phyloP scores from a whole-genome alignment of 2,888 invertebrate species.

The Anarsia innoxiella region DNA sequence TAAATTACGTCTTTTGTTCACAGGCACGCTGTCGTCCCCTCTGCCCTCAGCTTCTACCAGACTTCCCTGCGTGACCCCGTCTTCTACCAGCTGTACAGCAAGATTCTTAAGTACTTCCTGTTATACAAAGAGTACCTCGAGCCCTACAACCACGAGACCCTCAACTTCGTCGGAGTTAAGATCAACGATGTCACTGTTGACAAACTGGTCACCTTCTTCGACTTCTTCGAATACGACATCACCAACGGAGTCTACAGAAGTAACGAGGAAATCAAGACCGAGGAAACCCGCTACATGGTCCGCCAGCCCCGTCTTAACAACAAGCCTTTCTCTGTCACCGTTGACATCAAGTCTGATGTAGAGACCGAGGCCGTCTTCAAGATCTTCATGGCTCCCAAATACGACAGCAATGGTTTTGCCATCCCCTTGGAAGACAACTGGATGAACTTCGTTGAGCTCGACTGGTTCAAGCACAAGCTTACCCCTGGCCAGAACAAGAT shows the following conservation, averaged over 20 bases:
- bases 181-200: slow-evolving; percentile 70
- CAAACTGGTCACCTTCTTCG: slow-evolving; percentile 75
- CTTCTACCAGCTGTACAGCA: slow-evolving; percentile 76
- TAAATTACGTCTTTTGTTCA: slow-evolving; percentile 18
- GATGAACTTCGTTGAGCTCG: slow-evolving; percentile 32
- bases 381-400: slow-evolving; percentile 76
- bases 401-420: slow-evolving; percentile 64
- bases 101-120: slow-evolving; percentile 59
- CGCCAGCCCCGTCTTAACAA: slow-evolving; percentile 79
- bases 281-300: slow-evolving; percentile 41
- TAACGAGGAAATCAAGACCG: slow-evolving; percentile 36
- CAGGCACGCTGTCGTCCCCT: slow-evolving; percentile 66
- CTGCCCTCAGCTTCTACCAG: slow-evolving; percentile 77
- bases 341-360: slow-evolving; percentile 55
- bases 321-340: slow-evolving; percentile 64
- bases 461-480: slow-evolving; percentile 66
- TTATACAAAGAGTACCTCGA: slow-evolving; percentile 66
- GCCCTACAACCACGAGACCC: slow-evolving; percentile 68
- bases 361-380: slow-evolving; percentile 66
- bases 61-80: slow-evolving; percentile 79
- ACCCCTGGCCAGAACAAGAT: slow-evolving; percentile 78
- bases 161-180: slow-evolving; percentile 66
- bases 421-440: slow-evolving; percentile 72
- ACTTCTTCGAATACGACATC: slow-evolving; percentile 75
- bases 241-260: slow-evolving; percentile 64